Percentiles rank a stretch among this genome's conserved stretches.
These are phyloP conservation scores for rat (Rattus norvegicus) DNA, from an alignment of 2,113 vertebrate species.

Conservation along the genomic window DNA sequence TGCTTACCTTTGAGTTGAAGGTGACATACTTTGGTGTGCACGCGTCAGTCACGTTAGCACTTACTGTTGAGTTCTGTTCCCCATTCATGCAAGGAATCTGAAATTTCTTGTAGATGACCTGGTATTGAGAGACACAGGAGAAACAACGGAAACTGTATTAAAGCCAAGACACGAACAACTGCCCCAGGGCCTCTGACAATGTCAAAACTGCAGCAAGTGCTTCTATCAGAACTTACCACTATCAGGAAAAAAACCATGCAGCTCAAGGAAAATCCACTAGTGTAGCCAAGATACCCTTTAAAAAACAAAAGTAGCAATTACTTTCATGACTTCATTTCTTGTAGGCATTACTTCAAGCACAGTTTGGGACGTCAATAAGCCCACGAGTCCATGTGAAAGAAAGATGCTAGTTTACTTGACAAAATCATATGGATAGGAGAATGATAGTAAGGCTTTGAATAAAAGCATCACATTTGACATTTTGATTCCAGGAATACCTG, in stretches of 20 bases:
- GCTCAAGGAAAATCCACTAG: slow-evolving; percentile 90
- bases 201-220: slow-evolving; percentile 45
- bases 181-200: not conserved
- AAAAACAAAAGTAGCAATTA: slow-evolving; percentile 59
- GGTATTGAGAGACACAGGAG: slow-evolving; percentile 61
- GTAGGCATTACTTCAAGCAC: slow-evolving; percentile 15
- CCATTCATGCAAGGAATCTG: slow-evolving; percentile 77
- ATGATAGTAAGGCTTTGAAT: slow-evolving; percentile 4
- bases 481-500: not conserved
- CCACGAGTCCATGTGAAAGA: not conserved
- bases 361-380: not conserved
- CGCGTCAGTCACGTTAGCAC: slow-evolving; percentile 78
- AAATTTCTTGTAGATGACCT: slow-evolving; percentile 92
- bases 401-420: slow-evolving; percentile 27
- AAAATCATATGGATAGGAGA: not conserved
- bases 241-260: slow-evolving; percentile 96
- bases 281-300: slow-evolving; percentile 90
- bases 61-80: slow-evolving; percentile 82
- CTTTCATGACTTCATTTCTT: not conserved
- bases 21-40: slow-evolving; percentile 88
- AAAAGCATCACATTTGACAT: not conserved
- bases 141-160: slow-evolving; percentile 44
- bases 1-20: slow-evolving; percentile 89
- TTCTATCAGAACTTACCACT: slow-evolving; percentile 90
- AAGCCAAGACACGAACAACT: slow-evolving; percentile 15